Conservation (phyloP, 64 coral and sea anemone genomes). For the Stichodactyla helianthus region DNA sequence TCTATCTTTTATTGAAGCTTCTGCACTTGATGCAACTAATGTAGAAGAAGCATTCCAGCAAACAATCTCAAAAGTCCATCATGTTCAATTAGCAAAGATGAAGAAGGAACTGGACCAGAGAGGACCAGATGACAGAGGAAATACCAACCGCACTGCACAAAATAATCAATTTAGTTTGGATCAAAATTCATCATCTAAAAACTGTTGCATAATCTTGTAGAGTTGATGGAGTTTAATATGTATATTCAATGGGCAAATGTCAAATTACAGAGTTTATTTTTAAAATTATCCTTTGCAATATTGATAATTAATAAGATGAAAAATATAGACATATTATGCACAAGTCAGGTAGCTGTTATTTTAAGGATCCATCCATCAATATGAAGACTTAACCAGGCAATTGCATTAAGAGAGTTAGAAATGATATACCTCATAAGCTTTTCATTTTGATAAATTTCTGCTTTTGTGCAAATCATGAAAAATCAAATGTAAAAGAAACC, state of each 20-base stretch:
- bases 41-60: constrained; percentile 96
- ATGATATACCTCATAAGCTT: too few relatives aligned
- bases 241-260: not conserved
- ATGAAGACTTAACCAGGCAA: too few relatives aligned
- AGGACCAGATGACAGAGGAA: constrained; percentile 22
- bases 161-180: constrained; percentile 15
- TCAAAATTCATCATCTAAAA: not conserved
- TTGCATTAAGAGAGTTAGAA: too few relatives aligned
- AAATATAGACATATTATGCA: not conserved
- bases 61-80: constrained; percentile 93
- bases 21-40: constrained; percentile 97
- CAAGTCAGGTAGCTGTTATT: too few relatives aligned
- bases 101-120: constrained; percentile 90
- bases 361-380: too few relatives aligned
- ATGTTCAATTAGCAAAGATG: constrained; percentile 92
- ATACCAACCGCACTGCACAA: not conserved
- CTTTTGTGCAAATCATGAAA: too few relatives aligned
- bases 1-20: constrained; percentile 94
- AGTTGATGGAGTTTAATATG: not conserved
- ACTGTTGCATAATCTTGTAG: constrained; percentile 29
- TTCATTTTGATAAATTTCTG: too few relatives aligned
- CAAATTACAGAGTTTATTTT: constrained; percentile 14
- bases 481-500: too few relatives aligned
- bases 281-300: constrained; percentile 2
- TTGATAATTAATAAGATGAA: constrained; percentile 7